Conservation (phyloP, 2,888 invertebrate species). For the Pandemis cinnamomeana region DNA sequence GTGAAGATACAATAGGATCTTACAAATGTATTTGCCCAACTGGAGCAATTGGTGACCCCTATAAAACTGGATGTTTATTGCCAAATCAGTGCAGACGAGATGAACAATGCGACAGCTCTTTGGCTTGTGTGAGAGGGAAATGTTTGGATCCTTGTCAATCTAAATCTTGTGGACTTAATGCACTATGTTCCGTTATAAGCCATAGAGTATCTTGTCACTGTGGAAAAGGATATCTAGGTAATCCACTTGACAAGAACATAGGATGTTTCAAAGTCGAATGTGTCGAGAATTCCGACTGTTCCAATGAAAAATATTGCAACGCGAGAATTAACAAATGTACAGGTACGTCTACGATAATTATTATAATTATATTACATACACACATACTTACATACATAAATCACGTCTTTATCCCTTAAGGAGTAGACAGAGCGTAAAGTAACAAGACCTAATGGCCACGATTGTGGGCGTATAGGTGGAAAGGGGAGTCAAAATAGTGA, state of each 20-base stretch:
- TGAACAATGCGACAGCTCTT: constrained; percentile 89
- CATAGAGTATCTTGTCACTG: constrained; percentile 91
- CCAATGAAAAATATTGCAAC: constrained; percentile 90
- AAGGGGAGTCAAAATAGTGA: too few relatives aligned
- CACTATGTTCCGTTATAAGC: constrained; percentile 89
- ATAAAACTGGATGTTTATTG: constrained; percentile 87
- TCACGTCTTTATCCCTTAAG: too few relatives aligned
- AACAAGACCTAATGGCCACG: too few relatives aligned
- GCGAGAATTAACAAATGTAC: constrained; percentile 90
- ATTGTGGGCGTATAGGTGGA: too few relatives aligned
- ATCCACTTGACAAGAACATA: constrained; percentile 89
- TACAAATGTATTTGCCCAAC: constrained; percentile 91
- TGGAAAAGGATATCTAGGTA: constrained; percentile 92
- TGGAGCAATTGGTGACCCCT: constrained; percentile 90
- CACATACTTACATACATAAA: too few relatives aligned
- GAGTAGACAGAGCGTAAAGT: too few relatives aligned
- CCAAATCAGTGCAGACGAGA: constrained; percentile 91
- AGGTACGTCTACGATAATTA: constrained; percentile 78
- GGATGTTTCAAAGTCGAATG: constrained; percentile 97
- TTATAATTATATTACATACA: background rate
- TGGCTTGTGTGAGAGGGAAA: constrained; percentile 90
- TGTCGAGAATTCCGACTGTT: constrained; percentile 89
- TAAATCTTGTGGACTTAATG: constrained; percentile 90
- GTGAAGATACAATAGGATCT: constrained; percentile 91
- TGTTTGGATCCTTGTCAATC: constrained; percentile 92